These are phyloP conservation scores for Pangasius sanitwongsei DNA, from an alignment of 2,797 vertebrate species.

Conservation along the genomic window DNA sequence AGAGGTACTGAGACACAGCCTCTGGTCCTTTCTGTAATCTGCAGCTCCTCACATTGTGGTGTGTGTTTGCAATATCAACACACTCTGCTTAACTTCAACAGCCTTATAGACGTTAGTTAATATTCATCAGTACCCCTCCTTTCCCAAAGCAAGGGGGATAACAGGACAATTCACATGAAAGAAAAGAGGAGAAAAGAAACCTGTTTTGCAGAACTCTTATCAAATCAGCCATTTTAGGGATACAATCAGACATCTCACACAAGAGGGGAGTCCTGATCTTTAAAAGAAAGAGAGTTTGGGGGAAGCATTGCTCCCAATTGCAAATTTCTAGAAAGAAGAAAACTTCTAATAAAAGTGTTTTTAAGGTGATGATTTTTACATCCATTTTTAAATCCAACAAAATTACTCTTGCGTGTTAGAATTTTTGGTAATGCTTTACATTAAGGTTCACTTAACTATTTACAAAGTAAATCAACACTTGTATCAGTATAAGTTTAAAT, in stretches of 20 bases:
- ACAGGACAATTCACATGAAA: constrained; percentile 32
- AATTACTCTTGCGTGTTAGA: background rate
- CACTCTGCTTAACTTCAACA: constrained; percentile 9
- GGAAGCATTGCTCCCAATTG: background rate
- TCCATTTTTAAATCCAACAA: background rate
- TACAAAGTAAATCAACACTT: background rate
- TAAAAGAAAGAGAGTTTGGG: constrained; percentile 25
- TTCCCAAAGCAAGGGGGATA: constrained; percentile 22
- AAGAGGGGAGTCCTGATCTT: background rate
- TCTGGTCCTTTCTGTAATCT: constrained; percentile 39
- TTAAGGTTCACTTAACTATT: background rate
- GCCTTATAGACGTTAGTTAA: constrained; percentile 20
- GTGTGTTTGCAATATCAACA: constrained; percentile 38
- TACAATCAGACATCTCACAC: constrained; percentile 22
- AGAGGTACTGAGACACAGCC: background rate
- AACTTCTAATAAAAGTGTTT: background rate
- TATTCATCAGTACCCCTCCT: constrained; percentile 38
- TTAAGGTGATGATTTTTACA: background rate
- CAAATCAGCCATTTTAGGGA: constrained; percentile 66
- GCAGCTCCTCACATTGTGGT: constrained; percentile 31
- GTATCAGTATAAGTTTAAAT: background rate
- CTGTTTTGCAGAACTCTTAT: constrained; percentile 74
- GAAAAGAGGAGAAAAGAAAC: constrained; percentile 63
- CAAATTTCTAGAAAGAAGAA: background rate
- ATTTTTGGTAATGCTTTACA: background rate